Conservation (phyloP, 35 echinoderm and acorn worm species). For the Eucidaris tribuloides region DNA sequence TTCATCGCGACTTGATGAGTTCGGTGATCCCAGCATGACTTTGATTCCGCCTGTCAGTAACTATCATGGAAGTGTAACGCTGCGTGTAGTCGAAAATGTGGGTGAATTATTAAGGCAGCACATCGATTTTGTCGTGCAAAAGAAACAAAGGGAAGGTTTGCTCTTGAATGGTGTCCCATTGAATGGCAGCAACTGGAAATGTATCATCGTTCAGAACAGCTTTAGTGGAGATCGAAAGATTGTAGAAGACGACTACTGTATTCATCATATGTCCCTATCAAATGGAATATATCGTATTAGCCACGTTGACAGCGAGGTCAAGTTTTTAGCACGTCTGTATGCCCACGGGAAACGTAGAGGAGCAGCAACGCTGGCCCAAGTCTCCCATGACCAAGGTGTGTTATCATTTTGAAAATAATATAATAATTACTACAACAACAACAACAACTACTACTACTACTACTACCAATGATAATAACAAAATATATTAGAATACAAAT, state of each 20-base stretch:
- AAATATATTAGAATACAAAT: too few species aligned
- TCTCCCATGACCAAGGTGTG: too few species aligned
- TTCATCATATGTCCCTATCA: neutral
- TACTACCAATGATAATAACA: too few species aligned
- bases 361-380: neutral
- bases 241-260: neutral
- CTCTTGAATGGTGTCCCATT: neutral
- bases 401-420: too few species aligned
- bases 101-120: neutral
- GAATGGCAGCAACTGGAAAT: neutral
- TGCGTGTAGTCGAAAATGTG: neutral
- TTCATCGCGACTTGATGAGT: neutral
- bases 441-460: too few species aligned
- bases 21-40: constrained; percentile 4
- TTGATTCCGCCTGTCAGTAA: neutral
- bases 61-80: neutral
- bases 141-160: neutral
- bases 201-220: neutral
- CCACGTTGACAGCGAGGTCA: neutral
- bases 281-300: neutral
- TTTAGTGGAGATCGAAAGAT: neutral
- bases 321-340: neutral
- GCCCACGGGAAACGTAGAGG: neutral
- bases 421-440: too few species aligned
- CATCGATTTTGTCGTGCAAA: neutral